phyloP scores from a whole-genome alignment of 2,113 vertebrate species.

The Daphoenositta chrysoptera region DNA sequence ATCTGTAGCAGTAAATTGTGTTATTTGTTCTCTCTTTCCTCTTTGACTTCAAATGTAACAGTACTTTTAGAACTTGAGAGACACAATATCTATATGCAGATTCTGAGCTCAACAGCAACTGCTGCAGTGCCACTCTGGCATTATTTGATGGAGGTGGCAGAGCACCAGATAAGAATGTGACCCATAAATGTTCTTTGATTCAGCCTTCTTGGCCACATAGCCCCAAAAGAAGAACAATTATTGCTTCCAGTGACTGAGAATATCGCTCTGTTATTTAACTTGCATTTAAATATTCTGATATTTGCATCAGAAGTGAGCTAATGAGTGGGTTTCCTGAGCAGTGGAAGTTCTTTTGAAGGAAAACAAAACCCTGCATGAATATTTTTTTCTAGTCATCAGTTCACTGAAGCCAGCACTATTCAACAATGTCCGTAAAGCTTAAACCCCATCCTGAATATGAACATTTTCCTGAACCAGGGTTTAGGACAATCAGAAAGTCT shows the following conservation, averaged over 20 bases:
- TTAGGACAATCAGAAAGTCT: not conserved
- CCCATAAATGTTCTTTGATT: not conserved
- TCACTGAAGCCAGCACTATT: not conserved
- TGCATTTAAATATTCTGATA: slow-evolving; percentile 4
- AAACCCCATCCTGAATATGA: not conserved
- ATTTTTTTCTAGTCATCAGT: not conserved
- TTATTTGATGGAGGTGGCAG: not conserved
- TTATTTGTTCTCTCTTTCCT: slow-evolving; percentile 1
- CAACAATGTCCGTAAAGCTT: not conserved
- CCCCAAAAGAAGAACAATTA: not conserved
- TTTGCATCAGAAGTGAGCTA: not conserved
- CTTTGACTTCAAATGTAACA: slow-evolving; percentile 4
- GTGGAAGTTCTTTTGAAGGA: not conserved
- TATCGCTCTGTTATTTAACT: not conserved
- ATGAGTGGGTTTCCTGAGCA: not conserved
- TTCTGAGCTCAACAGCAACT: slow-evolving; percentile 36
- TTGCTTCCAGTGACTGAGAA: not conserved
- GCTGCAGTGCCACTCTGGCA: not conserved
- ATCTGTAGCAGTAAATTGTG: slow-evolving; percentile 39
- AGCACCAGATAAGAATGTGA: not conserved
- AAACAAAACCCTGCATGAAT: not conserved
- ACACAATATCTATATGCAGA: slow-evolving; percentile 20
- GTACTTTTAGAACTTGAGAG: slow-evolving; percentile 34
- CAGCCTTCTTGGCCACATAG: not conserved
- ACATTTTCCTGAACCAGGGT: not conserved